phyloP scores from a whole-genome alignment of 2,113 vertebrate species.

The Struthidea cinerea region DNA sequence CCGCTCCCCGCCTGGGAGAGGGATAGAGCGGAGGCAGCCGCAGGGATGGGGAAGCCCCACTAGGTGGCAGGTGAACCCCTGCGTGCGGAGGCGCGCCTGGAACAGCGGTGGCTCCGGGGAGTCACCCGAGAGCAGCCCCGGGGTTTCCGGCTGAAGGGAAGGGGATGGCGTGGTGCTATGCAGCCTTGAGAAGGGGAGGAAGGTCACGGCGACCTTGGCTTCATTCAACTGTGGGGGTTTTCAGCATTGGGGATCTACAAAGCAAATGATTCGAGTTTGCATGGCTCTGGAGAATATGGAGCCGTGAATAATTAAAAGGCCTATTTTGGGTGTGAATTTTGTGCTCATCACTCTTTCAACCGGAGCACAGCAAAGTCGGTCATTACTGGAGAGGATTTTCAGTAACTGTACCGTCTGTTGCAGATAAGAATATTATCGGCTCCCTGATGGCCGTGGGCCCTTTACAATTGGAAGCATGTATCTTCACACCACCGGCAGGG shows the following conservation, averaged over 20 bases:
- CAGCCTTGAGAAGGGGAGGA: background rate
- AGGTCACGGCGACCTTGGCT: background rate
- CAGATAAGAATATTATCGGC: background rate
- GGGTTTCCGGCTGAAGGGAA: accelerated
- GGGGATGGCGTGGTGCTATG: background rate
- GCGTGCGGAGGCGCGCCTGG: background rate
- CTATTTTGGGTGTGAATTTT: background rate
- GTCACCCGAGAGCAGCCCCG: background rate
- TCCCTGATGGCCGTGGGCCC: background rate
- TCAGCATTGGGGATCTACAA: no score
- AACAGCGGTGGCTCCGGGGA: accelerated
- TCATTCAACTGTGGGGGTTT: background rate
- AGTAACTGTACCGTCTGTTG: background rate
- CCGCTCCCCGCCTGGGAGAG: accelerated
- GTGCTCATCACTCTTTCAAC: background rate
- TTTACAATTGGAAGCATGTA: accelerated
- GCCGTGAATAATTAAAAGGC: background rate
- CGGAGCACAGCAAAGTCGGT: background rate
- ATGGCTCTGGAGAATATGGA: background rate
- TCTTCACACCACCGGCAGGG: background rate
- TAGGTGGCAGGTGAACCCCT: background rate
- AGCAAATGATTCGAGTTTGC: background rate
- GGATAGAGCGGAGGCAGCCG: background rate
- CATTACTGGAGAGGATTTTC: background rate
- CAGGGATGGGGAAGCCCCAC: background rate